phyloP scores from a whole-genome alignment of 2,797 vertebrate genomes.

The Hyperoplus immaculatus region DNA sequence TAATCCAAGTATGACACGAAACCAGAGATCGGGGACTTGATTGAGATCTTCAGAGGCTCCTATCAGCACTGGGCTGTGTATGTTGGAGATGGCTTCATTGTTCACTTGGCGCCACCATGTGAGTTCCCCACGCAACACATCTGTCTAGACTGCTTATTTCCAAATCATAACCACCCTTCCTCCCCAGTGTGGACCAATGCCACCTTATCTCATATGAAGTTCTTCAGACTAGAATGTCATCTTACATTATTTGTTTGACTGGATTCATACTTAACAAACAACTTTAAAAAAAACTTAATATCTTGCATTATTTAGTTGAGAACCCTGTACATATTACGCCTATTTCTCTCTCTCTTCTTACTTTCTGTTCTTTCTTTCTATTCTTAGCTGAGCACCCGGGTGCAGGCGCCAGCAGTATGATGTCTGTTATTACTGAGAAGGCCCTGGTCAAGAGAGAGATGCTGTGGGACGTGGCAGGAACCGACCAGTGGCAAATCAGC shows the following conservation, averaged over 20 bases:
- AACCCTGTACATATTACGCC: neutral
- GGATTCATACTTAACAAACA: neutral
- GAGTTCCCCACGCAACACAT: constrained; percentile 52
- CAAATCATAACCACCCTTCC: neutral
- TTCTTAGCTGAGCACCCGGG: constrained; percentile 78
- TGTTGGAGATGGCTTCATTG: constrained; percentile 82
- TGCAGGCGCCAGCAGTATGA: constrained; percentile 82
- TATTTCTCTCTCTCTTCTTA: neutral
- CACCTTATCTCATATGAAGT: neutral
- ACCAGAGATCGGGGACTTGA: constrained; percentile 84
- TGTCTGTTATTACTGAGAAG: constrained; percentile 87
- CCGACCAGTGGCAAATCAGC: constrained; percentile 83
- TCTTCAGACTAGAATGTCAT: neutral
- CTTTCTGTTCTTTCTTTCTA: neutral
- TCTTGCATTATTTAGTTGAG: neutral
- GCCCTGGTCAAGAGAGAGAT: constrained; percentile 87
- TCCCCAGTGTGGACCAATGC: too few relatives aligned
- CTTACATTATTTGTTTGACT: neutral
- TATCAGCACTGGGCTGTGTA: constrained; percentile 89
- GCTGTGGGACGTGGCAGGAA: constrained; percentile 82
- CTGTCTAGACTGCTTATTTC: neutral
- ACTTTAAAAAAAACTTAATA: neutral
- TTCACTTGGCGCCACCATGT: constrained; percentile 87
- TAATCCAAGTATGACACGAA: constrained; percentile 75
- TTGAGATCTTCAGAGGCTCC: constrained; percentile 82